Conservation (phyloP, 2,797 vertebrate genomes). For the Sarcoramphus papa region DNA sequence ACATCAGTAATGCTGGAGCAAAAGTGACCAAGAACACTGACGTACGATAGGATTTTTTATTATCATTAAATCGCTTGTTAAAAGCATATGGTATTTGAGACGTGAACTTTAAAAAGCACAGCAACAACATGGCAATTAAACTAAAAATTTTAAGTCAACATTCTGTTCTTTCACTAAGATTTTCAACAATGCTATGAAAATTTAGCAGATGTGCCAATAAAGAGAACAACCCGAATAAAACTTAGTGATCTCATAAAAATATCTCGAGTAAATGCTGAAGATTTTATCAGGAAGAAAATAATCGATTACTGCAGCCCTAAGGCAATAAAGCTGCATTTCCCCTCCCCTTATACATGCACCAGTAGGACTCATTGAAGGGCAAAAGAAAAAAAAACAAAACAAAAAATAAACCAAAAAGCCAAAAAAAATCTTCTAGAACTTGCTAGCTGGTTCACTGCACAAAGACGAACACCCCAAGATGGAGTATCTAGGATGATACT, state of each 20-base stretch:
- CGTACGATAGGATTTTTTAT: background rate
- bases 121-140: constrained; percentile 5
- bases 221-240: constrained; percentile 20
- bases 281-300: constrained; percentile 50
- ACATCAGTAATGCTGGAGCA: constrained; percentile 28
- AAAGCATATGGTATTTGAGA: background rate
- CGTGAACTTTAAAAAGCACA: background rate
- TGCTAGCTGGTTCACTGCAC: constrained; percentile 73
- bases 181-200: background rate
- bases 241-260: constrained; percentile 14
- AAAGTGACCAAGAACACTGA: background rate
- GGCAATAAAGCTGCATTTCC: constrained; percentile 49
- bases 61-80: background rate
- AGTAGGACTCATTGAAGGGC: constrained; percentile 76
- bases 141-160: background rate
- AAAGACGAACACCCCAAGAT: constrained; percentile 78
- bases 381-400: constrained; percentile 56
- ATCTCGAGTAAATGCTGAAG: background rate
- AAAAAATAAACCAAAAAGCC: constrained; percentile 49
- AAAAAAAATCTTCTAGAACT: constrained; percentile 73
- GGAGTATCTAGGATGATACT: constrained; percentile 77
- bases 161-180: background rate
- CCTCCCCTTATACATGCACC: constrained; percentile 72
- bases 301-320: constrained; percentile 45
- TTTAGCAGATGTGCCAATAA: constrained; percentile 39